Conservation (phyloP, 1,140 invertebrate genomes). For the Panagrolaimus sp. region DNA sequence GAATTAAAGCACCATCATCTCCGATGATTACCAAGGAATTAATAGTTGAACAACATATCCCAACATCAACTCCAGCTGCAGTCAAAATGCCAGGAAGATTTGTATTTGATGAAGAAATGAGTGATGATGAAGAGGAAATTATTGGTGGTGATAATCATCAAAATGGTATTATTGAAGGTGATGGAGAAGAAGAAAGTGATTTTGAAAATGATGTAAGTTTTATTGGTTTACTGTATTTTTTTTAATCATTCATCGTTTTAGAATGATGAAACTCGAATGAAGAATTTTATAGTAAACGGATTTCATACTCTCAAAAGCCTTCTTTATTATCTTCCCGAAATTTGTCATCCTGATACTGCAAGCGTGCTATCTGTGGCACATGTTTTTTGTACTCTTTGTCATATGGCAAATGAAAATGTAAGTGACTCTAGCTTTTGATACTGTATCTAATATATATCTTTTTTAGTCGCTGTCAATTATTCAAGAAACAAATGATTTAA, state of each 20-base stretch:
- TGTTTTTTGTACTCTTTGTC: slow-evolving; percentile 2
- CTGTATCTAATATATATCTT: neutral
- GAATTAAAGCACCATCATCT: neutral
- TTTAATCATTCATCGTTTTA: neutral
- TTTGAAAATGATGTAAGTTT: neutral
- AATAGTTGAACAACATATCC: too few species aligned
- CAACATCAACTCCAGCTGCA: slow-evolving; percentile 1
- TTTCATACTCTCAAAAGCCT: neutral
- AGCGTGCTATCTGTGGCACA: neutral
- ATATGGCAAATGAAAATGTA: slow-evolving; percentile 14
- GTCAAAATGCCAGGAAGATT: neutral
- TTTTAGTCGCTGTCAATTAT: neutral
- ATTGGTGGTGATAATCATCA: neutral
- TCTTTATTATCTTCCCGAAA: neutral
- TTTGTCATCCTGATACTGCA: neutral
- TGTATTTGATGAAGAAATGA: neutral
- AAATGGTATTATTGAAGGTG: too few species aligned
- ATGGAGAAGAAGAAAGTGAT: neutral
- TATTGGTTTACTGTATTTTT: neutral
- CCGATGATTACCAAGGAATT: neutral
- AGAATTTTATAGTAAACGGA: neutral
- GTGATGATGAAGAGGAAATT: neutral
- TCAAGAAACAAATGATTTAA: too few species aligned
- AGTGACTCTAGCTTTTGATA: neutral
- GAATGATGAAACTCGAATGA: slow-evolving; percentile 5